Evolutionary conservation across 2,888 invertebrate species (phyloP).

Genomic region (Ornithoptera alexandrae): DNA sequence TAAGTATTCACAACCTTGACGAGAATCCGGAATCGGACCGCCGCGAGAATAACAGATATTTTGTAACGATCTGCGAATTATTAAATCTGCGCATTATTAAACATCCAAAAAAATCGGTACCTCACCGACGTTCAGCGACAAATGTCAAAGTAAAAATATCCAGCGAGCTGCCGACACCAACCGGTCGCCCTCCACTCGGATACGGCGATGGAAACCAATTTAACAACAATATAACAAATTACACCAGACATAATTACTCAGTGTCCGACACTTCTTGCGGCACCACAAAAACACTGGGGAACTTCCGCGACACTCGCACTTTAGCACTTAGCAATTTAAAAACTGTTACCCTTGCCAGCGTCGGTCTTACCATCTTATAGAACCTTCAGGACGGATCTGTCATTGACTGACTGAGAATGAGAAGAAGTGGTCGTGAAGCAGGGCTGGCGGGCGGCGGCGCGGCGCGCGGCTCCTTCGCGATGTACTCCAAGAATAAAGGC

Average conservation of each 20-base stretch:
- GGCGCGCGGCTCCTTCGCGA: constrained; percentile 47
- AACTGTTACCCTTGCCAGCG: background rate
- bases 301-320: constrained; percentile 7
- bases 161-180: constrained; percentile 5
- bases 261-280: background rate
- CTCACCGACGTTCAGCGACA: constrained; percentile 5
- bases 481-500: constrained; percentile 53
- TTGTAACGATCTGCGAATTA: constrained; percentile 6
- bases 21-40: constrained; percentile 13
- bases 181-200: constrained; percentile 19
- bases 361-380: constrained; percentile 21
- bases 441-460: constrained; percentile 40
- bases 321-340: background rate
- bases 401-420: constrained; percentile 36
- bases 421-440: constrained; percentile 43
- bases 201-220: background rate
- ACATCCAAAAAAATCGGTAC: constrained; percentile 9
- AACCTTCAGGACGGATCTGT: constrained; percentile 33
- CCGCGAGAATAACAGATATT: constrained; percentile 14
- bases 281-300: constrained; percentile 7
- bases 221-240: background rate
- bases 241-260: background rate
- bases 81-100: constrained; percentile 2
- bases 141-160: constrained; percentile 22
- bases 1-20: constrained; percentile 9